These are phyloP conservation scores for Gyps fulvus DNA, from an alignment of 2,113 vertebrate species.

Conservation along the genomic window DNA sequence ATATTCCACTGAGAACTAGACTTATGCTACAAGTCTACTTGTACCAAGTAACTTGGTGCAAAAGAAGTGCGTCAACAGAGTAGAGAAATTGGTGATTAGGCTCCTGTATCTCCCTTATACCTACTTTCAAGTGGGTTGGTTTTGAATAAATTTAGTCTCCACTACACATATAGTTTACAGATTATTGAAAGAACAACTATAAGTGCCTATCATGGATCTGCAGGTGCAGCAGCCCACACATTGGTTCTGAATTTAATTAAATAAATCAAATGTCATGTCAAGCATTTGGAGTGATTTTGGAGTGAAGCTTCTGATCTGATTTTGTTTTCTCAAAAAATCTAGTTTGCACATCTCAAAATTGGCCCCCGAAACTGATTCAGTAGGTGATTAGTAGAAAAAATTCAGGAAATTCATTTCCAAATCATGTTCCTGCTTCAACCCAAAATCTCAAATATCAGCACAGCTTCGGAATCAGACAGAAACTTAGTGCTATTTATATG, in stretches of 20 bases:
- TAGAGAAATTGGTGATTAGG: neutral
- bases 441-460: neutral
- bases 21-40: neutral
- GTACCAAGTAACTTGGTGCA: neutral
- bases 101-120: neutral
- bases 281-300: neutral
- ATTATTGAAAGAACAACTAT: neutral
- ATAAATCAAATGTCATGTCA: neutral
- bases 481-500: neutral
- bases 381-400: neutral
- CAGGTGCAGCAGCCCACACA: neutral
- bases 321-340: neutral
- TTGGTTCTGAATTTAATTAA: neutral
- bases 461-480: neutral
- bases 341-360: neutral
- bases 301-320: neutral
- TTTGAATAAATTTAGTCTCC: neutral
- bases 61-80: neutral
- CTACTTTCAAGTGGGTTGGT: neutral
- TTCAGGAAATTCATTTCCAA: neutral
- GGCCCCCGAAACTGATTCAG: neutral
- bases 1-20: neutral
- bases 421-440: neutral
- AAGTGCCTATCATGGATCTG: neutral
- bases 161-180: neutral